Evolutionary conservation across 1,140 invertebrate genomes (phyloP), one percentile per base, ranked within the genome.

Genomic region (Lepidotrigona ventralis): DNA sequence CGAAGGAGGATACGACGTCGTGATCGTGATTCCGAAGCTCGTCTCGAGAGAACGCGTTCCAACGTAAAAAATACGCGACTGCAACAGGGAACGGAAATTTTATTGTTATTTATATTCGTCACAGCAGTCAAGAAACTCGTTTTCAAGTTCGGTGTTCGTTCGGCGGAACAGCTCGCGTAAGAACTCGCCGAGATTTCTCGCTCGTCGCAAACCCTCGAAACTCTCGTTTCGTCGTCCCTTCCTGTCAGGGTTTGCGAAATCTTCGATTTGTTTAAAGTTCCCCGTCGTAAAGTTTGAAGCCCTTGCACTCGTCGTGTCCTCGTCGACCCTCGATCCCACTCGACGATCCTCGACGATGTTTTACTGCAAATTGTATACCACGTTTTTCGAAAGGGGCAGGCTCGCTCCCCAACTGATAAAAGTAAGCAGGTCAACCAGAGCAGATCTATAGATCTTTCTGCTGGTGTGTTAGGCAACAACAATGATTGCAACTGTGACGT

Each of bases 241-340:
- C 23, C 15, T 4, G 2, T n/a, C 63, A 26, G 12, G 46, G n/a
- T 19, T 12, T 26, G 29, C 63, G 33, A 56, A n/a, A 54, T 79
- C 66, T 60, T 80, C 78, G 69, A 80, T 72, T 80, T 80, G 78
- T 80, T 80, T 80, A 72, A 80, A 80, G 68, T 72, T 80, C 46
- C 6, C 68, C 54, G 54, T 29, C 78, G 78, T 63, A 63, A 80
- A 80, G 19, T 60, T 26, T 21, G n/a, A 11, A n/a, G 26, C 56
- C 9, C n/a, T 60, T 26, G 39, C 26, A 71, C 56, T 79, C 54
- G 23, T 80, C 78, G 54, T 63, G 69, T 51, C n/a, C 78, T 60
- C 78, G 14, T 80, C 78, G 51, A 60, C 56, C 14, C 19, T 4
- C 0, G 12, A 23, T n/a, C 12, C 5, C 14, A 54, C 60, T 26